Conservation (phyloP, 2,888 invertebrate genomes). For the Gandaritis pyraliata region DNA sequence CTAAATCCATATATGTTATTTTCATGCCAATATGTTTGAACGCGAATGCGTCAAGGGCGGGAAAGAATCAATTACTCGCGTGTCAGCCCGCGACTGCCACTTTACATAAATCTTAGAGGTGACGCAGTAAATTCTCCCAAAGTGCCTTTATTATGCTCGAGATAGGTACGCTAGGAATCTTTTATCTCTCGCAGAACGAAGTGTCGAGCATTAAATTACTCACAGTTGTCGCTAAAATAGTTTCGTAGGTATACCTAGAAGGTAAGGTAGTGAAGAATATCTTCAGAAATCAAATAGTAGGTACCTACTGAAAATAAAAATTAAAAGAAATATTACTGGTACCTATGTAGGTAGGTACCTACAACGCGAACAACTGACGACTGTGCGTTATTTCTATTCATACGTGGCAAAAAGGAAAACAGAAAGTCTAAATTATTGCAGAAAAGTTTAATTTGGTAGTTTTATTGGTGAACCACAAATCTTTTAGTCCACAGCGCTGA, state of each 20-base stretch:
- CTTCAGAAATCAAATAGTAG: too few species aligned
- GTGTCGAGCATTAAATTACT: conserved; percentile 54
- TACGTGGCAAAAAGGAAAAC: too few species aligned
- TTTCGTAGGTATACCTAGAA: not conserved
- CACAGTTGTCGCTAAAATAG: conserved; percentile 9
- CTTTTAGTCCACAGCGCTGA: too few species aligned
- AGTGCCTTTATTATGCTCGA: conserved; percentile 42
- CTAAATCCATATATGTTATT: conserved; percentile 1
- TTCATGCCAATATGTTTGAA: conserved; percentile 15
- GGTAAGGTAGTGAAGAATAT: too few species aligned
- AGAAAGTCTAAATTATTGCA: too few species aligned
- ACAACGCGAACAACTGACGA: too few species aligned
- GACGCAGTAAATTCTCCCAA: conserved; percentile 41
- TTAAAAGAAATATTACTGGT: too few species aligned
- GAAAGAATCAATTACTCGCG: conserved; percentile 58
- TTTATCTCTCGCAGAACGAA: conserved; percentile 37
- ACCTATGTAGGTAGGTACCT: too few species aligned
- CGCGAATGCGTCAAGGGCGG: conserved; percentile 28
- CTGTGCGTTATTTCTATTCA: too few species aligned
- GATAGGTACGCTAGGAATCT: conserved; percentile 38
- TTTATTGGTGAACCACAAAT: too few species aligned
- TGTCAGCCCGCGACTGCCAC: conserved; percentile 51
- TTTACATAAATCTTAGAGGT: conserved; percentile 50
- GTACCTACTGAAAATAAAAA: too few species aligned
- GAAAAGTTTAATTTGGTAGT: too few species aligned